Evolutionary conservation across 2,113 vertebrate genomes (phyloP), one percentile per base, ranked within the genome.

Genomic region (Donacobius atricapilla): DNA sequence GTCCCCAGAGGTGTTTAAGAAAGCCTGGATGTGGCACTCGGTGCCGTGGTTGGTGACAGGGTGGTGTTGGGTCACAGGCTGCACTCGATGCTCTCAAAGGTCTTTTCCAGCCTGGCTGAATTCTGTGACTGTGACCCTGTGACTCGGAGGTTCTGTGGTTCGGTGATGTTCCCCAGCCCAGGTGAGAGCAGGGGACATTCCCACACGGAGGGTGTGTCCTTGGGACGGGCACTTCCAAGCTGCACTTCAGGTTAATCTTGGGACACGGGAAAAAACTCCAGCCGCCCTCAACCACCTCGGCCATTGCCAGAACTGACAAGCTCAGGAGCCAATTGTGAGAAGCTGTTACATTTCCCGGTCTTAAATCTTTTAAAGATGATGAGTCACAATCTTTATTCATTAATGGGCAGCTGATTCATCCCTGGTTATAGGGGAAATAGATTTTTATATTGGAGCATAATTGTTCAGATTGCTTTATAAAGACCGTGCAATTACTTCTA

Each of bases 351-450:
- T 95, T 89, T 91, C n/a, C 19, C 45, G 45, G 66, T 25, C 70
- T 56, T 72, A 58, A 63, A 61, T 79, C 64, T 94, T 92, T 73
- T 65, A 64, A 71, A 78, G 71, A 48, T 57, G 81, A 63, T 91
- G 91, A 93, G 60, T 96, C 91, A 94, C 40, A 82, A 27, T n/a
- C 65, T 89, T 92, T 95, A 72, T 72, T 92, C 87, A 72, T 92
- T 95, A 91, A 92, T 87, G 91, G 61, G 63, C 61, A 56, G 86
- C 77, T 95, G 87, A 96, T 89, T 95, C 89, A 96, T 91, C 4
- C 0, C 35, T 84, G 83, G 48, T 84, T 83, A 81, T 39, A 75
- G 56, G 33, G 73, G 47, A 89, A 94, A 92, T 87, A 82, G 91
- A 78, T 87, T 94, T 94, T 89, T 79, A 75, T 84, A 69, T 64